These are phyloP conservation scores for Orbicella faveolata DNA, from an alignment of 64 coral and sea anemone species.

Conservation along the genomic window DNA sequence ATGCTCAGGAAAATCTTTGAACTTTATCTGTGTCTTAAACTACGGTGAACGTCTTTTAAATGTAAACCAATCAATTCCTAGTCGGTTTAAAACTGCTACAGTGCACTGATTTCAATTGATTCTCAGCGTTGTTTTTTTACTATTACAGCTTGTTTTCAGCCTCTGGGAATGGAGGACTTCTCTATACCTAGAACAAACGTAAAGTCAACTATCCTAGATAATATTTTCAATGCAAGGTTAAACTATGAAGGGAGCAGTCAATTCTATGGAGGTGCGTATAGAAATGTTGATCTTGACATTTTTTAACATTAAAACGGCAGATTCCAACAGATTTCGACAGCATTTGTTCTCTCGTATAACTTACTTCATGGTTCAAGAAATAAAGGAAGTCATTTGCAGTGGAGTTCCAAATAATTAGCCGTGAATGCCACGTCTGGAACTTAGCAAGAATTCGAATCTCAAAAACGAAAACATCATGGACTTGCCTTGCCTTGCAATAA, in stretches of 20 bases:
- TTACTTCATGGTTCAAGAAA: too few species aligned
- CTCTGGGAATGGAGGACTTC: conserved; percentile 37
- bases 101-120: not conserved
- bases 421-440: too few species aligned
- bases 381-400: too few species aligned
- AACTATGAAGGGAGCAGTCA: not conserved
- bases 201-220: not conserved
- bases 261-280: not conserved
- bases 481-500: too few species aligned
- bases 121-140: not conserved
- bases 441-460: too few species aligned
- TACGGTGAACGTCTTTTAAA: not conserved
- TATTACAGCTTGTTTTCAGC: conserved; percentile 1
- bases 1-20: not conserved
- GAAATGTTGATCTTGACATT: not conserved
- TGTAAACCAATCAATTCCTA: not conserved
- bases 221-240: not conserved
- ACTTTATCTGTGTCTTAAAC: too few species aligned
- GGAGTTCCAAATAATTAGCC: too few species aligned
- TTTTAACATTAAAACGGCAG: too few species aligned
- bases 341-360: too few species aligned
- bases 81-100: not conserved
- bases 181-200: not conserved
- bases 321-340: too few species aligned
- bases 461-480: too few species aligned